Conservation (phyloP, 2,888 invertebrate species). For the Drosophila antonietae region DNA sequence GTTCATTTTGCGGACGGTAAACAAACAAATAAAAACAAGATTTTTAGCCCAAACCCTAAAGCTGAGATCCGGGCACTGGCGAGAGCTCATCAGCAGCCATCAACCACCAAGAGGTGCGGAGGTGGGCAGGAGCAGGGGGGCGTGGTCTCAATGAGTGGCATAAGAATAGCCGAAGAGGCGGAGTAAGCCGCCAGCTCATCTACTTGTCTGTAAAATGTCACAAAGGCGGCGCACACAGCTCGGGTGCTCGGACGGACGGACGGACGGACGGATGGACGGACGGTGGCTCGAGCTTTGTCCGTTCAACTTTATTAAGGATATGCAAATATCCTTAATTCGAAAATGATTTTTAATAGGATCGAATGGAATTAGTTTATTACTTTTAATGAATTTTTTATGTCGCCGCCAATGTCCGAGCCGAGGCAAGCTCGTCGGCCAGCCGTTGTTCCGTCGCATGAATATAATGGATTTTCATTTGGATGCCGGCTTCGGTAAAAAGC, state of each 20-base stretch:
- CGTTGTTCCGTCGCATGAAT: constrained; percentile 64
- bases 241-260: neutral
- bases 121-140: neutral
- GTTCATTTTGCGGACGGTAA: constrained; percentile 79
- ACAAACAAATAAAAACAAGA: constrained; percentile 79
- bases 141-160: constrained; percentile 21
- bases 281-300: constrained; percentile 35
- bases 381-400: constrained; percentile 84
- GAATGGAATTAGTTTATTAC: constrained; percentile 84
- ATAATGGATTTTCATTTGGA: constrained; percentile 68
- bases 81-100: constrained; percentile 68
- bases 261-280: neutral
- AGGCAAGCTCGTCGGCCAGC: constrained; percentile 12
- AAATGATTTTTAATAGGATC: constrained; percentile 84
- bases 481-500: constrained; percentile 49
- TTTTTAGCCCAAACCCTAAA: constrained; percentile 46
- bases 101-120: constrained; percentile 52
- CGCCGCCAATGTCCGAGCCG: constrained; percentile 36
- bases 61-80: constrained; percentile 7
- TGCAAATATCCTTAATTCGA: constrained; percentile 84
- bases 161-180: constrained; percentile 5
- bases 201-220: constrained; percentile 77
- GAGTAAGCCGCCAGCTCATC: constrained; percentile 59
- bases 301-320: constrained; percentile 83
- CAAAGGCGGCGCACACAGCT: constrained; percentile 52